Conservation (phyloP, 1,140 invertebrate species). For the Plutomurus gul region DNA sequence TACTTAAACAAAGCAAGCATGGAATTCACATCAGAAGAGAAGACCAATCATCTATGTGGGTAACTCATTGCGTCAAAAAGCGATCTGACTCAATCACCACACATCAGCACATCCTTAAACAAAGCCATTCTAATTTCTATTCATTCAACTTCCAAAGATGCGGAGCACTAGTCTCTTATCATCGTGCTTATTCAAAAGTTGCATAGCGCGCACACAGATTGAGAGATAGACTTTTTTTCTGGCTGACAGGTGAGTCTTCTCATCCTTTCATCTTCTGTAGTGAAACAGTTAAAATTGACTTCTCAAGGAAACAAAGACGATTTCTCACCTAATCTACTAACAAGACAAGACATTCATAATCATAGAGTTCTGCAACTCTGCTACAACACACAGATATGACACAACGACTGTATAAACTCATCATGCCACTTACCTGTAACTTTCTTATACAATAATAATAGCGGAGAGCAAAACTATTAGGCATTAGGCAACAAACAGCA, state of each 20-base stretch:
- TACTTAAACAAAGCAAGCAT: neutral
- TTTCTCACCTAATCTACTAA: constrained; percentile 24
- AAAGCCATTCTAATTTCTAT: neutral
- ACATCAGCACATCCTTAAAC: neutral
- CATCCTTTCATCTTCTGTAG: constrained; percentile 21
- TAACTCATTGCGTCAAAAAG: constrained; percentile 17
- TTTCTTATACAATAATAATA: neutral
- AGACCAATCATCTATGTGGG: neutral
- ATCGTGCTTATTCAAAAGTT: neutral
- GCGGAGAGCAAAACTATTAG: too few relatives aligned
- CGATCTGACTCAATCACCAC: constrained; percentile 16
- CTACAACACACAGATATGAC: too few relatives aligned
- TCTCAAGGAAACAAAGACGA: constrained; percentile 11
- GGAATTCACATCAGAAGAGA: neutral
- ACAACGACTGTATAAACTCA: neutral
- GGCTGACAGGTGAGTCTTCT: constrained; percentile 18
- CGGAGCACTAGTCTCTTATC: neutral
- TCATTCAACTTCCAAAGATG: neutral
- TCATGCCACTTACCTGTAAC: neutral
- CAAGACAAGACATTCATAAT: neutral
- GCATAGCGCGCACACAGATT: neutral
- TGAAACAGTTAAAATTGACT: constrained; percentile 24
- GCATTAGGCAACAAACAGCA: too few relatives aligned
- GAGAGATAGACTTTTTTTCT: constrained; percentile 5
- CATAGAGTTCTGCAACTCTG: neutral